phyloP scores from a whole-genome alignment of 2,888 invertebrate species.

The Eristalis tenax region DNA sequence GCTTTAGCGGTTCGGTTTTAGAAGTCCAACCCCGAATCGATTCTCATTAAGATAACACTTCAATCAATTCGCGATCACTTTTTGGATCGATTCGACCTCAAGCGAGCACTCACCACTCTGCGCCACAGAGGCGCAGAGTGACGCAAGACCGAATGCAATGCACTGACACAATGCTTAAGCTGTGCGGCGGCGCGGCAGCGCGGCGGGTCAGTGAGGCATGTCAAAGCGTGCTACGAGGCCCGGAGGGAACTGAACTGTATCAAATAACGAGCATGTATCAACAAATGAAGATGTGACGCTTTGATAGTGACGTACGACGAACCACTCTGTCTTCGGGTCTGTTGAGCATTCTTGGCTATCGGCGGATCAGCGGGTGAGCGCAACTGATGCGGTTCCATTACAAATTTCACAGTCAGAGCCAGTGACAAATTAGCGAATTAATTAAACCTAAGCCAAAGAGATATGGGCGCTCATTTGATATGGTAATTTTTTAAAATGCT shows the following conservation, averaged over 20 bases:
- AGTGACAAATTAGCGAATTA: slow-evolving; percentile 67
- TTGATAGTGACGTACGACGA: slow-evolving; percentile 38
- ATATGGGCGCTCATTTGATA: slow-evolving; percentile 37
- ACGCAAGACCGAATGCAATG: no score
- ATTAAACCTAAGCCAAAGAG: slow-evolving; percentile 39
- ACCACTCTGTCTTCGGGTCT: slow-evolving; percentile 29
- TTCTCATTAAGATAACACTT: slow-evolving; percentile 29
- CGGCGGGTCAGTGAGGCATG: slow-evolving; percentile 51
- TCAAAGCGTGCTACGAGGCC: slow-evolving; percentile 4
- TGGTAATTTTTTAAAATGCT: slow-evolving; percentile 44
- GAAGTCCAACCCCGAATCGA: slow-evolving; percentile 2
- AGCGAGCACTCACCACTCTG: neutral
- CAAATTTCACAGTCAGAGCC: slow-evolving; percentile 56
- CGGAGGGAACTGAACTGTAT: slow-evolving; percentile 6
- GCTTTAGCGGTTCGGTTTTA: neutral
- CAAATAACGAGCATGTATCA: slow-evolving; percentile 32
- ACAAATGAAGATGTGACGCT: slow-evolving; percentile 45
- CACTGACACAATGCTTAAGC: slow-evolving; percentile 20
- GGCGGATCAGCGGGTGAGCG: slow-evolving; percentile 31
- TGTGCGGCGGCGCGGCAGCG: neutral
- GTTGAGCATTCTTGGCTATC: slow-evolving; percentile 52
- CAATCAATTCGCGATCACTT: slow-evolving; percentile 14
- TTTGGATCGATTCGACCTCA: neutral
- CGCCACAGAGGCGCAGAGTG: slow-evolving; percentile 25
- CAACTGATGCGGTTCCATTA: slow-evolving; percentile 42